Percentiles rank a stretch among this genome's conserved stretches.
These are phyloP conservation scores for Xenus cinereus DNA, from an alignment of 2,113 vertebrate species.

Conservation along the genomic window DNA sequence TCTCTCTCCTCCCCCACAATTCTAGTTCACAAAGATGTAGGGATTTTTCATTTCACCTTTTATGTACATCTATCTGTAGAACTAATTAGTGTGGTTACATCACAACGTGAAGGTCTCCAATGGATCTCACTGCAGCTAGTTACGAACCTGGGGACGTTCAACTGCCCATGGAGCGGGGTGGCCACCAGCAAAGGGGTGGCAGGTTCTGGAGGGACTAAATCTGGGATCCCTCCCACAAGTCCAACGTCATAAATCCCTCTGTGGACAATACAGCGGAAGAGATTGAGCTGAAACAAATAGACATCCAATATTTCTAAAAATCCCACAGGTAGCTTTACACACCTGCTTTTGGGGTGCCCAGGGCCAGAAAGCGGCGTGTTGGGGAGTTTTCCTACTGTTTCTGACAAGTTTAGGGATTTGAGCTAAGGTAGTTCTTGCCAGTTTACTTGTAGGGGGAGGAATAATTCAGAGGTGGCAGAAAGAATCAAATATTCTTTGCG, in stretches of 20 bases:
- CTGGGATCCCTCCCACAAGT: background rate
- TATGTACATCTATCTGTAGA: background rate
- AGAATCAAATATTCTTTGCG: background rate
- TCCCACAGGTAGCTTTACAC: background rate
- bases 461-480: background rate
- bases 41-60: background rate
- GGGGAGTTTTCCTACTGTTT: background rate
- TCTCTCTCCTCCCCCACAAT: background rate
- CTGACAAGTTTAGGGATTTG: background rate
- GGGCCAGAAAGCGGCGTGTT: background rate
- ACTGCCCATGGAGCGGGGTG: background rate
- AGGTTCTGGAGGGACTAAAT: background rate
- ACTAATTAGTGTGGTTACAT: accelerated
- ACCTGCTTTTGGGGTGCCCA: accelerated
- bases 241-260: background rate
- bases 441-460: background rate
- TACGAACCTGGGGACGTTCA: background rate
- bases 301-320: accelerated
- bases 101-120: accelerated
- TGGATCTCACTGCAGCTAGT: background rate
- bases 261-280: accelerated
- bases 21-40: background rate
- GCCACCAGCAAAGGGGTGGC: background rate
- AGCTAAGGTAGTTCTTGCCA: background rate
- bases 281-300: background rate